Evolutionary conservation across 2,888 invertebrate genomes (phyloP), one percentile per base, ranked within the genome.

Genomic region (Aquatica leii): DNA sequence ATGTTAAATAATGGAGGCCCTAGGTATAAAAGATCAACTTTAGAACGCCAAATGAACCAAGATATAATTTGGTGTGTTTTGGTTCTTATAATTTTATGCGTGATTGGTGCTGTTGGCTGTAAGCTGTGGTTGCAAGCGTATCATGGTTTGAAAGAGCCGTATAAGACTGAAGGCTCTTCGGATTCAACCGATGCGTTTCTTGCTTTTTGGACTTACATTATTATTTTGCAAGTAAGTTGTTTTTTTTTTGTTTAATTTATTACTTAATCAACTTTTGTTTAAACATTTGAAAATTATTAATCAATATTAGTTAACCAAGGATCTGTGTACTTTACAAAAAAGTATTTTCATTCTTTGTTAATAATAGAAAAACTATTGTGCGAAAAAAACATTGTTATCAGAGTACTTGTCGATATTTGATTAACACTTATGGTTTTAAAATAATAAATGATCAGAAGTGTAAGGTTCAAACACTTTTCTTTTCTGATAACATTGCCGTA

Each of bases 1-100:
- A 95, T 98, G 95, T 86, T 98, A 67, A 98, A 98, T 82, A 98
- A 97, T 82, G 94, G 95, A 70, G 95, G 97, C 43, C 97, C 97
- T 62, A 87, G 97, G 71, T 95, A 93, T 83, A 98, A 97, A 83
- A 88, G 96, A 73, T 97, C 97, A 57, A 90, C 91, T 68, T 84
- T 98, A 73, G 98, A 98, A 82, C 88, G 90, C 69, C 90, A 92
- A 81, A 97, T 98, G 92, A 98, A 98, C 83, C 89, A 92, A 73
- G 97, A 97, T 83, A 94, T 98, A 63, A 90, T 97, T 77, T 97
- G 96, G 95, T 98, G 97, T 85, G 94, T 98, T 72, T 86, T 96
- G 70, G 92, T 97, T 74, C 86, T 98, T 71, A 84, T 97, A 67
- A 88, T 95, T 67, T 85, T 98, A 65, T 98, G 97, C 81, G 87